A percentile compares a stretch with the other conserved stretches of the same genome.
Evolutionary conservation across 2,797 vertebrate species (phyloP).

Genomic region (Valencia hispanica): DNA sequence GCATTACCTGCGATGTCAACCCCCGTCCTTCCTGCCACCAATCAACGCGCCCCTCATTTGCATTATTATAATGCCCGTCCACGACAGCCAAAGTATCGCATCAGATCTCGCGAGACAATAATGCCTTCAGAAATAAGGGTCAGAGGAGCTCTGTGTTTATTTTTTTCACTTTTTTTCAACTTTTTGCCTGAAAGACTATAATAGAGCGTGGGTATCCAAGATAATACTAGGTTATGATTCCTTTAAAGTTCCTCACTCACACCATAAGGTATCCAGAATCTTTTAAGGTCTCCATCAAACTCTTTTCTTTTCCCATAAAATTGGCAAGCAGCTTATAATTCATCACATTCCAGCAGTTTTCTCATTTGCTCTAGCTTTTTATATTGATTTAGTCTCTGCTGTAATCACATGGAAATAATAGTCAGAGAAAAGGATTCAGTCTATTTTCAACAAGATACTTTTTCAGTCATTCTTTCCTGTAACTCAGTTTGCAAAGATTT

Average conservation of each 20-base stretch:
- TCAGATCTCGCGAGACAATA: too few species aligned
- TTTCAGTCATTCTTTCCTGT: constrained; percentile 29
- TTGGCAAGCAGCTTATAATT: constrained; percentile 12
- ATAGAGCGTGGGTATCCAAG: too few species aligned
- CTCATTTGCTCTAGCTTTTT: constrained; percentile 1
- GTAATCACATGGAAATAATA: constrained; percentile 55
- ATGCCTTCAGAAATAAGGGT: too few species aligned
- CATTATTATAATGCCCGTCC: too few species aligned
- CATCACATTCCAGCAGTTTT: background rate
- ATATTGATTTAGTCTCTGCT: constrained; percentile 32
- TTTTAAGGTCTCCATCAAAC: background rate
- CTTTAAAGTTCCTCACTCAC: background rate
- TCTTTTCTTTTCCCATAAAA: background rate
- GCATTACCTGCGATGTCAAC: too few species aligned
- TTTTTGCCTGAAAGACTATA: too few species aligned
- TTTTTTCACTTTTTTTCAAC: too few species aligned
- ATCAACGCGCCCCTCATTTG: too few species aligned
- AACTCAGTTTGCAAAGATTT: constrained; percentile 41
- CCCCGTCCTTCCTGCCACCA: too few species aligned
- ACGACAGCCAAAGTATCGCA: too few species aligned
- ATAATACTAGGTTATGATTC: too few species aligned
- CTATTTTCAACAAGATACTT: constrained; percentile 28
- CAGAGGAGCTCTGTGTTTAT: too few species aligned
- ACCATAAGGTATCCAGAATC: background rate
- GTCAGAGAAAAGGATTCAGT: constrained; percentile 31